Conservation (phyloP, 2,888 invertebrate genomes). For the Tenthredo notha region DNA sequence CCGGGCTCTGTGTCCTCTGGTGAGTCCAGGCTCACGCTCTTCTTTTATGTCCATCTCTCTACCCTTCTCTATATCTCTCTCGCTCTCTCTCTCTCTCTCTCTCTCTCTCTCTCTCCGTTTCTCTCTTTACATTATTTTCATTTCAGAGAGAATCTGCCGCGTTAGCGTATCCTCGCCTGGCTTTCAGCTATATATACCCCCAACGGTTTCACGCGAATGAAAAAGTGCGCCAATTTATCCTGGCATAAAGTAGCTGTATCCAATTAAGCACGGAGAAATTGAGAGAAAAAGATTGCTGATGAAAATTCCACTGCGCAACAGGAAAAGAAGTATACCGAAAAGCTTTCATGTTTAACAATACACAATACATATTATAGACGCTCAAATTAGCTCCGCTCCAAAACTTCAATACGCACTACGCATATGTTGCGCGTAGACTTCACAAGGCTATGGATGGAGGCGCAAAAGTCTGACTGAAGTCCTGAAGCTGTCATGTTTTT, state of each 20-base stretch:
- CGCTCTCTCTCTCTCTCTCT: conserved; percentile 18
- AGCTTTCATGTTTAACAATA: background rate
- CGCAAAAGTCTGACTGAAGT: too few species aligned
- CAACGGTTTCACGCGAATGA: conserved; percentile 38
- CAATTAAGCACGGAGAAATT: conserved; percentile 48
- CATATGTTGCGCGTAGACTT: too few species aligned
- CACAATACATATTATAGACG: too few species aligned
- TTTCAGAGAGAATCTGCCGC: conserved; percentile 48
- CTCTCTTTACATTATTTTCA: conserved; percentile 45
- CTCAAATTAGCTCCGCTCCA: too few species aligned
- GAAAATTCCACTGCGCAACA: background rate
- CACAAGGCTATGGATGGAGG: too few species aligned
- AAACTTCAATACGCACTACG: too few species aligned
- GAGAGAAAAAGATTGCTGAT: conserved; percentile 3
- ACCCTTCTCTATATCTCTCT: conserved; percentile 16
- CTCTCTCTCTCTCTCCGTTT: conserved; percentile 14
- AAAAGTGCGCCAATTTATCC: conserved; percentile 51
- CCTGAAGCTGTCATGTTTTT: too few species aligned
- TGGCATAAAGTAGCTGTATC: conserved; percentile 49
- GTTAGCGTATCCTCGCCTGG: background rate
- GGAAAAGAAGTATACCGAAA: background rate
- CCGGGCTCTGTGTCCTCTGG: background rate
- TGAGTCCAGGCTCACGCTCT: conserved; percentile 39
- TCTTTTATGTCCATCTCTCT: conserved; percentile 7
- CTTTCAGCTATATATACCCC: background rate